These are phyloP conservation scores for Danio aesculapii DNA, from an alignment of 2,797 vertebrate genomes.

Conservation along the genomic window DNA sequence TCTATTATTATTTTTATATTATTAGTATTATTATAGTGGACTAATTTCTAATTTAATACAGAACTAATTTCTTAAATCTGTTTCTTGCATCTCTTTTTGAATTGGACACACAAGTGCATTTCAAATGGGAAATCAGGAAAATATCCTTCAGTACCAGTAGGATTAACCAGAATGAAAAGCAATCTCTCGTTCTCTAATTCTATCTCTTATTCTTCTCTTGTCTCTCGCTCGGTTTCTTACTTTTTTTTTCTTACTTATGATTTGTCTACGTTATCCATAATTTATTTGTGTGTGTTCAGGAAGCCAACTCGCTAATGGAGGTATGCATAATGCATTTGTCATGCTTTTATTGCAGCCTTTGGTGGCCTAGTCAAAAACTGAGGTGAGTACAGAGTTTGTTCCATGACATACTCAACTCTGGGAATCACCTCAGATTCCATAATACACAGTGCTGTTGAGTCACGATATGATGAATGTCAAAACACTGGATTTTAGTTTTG, in stretches of 20 bases:
- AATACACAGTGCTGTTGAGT: too few species aligned
- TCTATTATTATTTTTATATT: too few species aligned
- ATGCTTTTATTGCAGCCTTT: conserved; percentile 57
- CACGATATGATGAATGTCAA: too few species aligned
- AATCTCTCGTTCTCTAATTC: background rate
- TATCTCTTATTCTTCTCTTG: background rate
- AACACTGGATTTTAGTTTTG: too few species aligned
- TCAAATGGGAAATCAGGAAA: background rate
- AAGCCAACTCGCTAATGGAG: conserved; percentile 68
- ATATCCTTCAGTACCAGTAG: background rate
- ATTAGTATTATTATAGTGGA: background rate
- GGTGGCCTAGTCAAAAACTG: background rate
- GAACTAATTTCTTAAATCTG: background rate
- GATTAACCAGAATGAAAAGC: background rate
- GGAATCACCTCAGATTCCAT: background rate
- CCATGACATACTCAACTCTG: conserved; percentile 10
- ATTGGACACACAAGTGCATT: background rate
- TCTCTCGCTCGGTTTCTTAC: background rate
- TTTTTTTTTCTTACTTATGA: conserved; percentile 7
- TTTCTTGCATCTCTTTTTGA: background rate
- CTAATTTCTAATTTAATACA: too few species aligned
- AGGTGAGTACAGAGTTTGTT: background rate
- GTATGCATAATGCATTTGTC: conserved; percentile 72
- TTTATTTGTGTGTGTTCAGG: conserved; percentile 51
- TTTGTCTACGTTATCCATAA: conserved; percentile 39